A percentile compares a stretch with the other conserved stretches of the same genome.
Evolutionary conservation across 2,888 invertebrate genomes (phyloP).

Genomic region (Scelioninae gen. 1): DNA sequence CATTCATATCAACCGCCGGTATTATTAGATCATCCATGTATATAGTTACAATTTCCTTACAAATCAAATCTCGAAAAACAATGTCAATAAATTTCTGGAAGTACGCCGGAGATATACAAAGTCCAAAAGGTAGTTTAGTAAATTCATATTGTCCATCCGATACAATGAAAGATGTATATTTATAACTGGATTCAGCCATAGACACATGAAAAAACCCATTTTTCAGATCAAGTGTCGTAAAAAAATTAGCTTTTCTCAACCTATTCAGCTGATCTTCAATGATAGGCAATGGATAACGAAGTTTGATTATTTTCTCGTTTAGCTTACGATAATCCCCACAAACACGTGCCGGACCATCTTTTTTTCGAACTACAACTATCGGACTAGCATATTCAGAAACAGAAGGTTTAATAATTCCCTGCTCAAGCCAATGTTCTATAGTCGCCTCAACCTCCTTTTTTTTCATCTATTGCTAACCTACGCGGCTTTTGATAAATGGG

Average conservation of each 20-base stretch:
- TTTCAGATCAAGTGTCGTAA: not conserved
- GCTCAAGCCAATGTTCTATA: not conserved
- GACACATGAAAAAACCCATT: not conserved
- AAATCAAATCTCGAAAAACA: not conserved
- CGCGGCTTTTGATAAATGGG: not conserved
- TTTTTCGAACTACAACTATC: not conserved
- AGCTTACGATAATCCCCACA: not conserved
- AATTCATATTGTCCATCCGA: not conserved
- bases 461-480: not conserved
- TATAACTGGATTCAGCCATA: not conserved
- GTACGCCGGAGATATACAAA: not conserved
- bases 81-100: not conserved
- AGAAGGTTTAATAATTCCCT: not conserved
- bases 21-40: conserved; percentile 4
- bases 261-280: not conserved
- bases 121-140: not conserved
- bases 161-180: not conserved
- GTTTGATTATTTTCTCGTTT: not conserved
- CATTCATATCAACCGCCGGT: not conserved
- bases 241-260: not conserved
- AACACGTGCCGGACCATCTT: not conserved
- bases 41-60: not conserved
- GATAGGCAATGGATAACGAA: not conserved
- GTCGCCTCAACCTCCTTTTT: not conserved
- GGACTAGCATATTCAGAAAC: not conserved